A percentile compares a stretch with the other conserved stretches of the same genome.
These are phyloP conservation scores for Mythimna impura DNA, from an alignment of 2,888 invertebrate genomes.

Conservation along the genomic window DNA sequence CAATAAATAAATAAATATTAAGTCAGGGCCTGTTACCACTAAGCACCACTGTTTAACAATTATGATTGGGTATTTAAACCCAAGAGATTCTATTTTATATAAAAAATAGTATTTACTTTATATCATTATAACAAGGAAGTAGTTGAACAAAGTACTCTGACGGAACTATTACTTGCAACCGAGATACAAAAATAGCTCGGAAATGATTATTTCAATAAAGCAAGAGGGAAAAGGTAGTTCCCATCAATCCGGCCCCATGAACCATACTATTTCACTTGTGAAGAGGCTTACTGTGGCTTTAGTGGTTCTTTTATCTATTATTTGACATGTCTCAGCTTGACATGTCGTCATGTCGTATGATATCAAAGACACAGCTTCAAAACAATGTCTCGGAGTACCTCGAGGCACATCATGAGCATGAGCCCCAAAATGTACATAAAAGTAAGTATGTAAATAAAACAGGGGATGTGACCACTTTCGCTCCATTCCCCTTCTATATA, in stretches of 20 bases:
- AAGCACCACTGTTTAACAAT: too few relatives aligned
- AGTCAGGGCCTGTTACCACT: too few relatives aligned
- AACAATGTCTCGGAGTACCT: conserved; percentile 26
- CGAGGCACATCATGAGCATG: conserved; percentile 5
- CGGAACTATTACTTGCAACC: conserved; percentile 24
- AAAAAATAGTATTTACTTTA: not conserved
- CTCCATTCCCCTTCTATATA: conserved; percentile 43
- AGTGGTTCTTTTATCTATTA: conserved; percentile 61
- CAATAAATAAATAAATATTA: too few relatives aligned
- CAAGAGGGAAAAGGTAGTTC: conserved; percentile 61
- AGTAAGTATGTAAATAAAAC: conserved; percentile 49
- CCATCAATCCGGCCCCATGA: conserved; percentile 45
- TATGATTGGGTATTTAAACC: too few relatives aligned
- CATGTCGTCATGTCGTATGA: conserved; percentile 42
- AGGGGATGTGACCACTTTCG: conserved; percentile 24
- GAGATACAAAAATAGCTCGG: conserved; percentile 52
- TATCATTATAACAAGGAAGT: conserved; percentile 19
- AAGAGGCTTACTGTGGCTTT: conserved; percentile 50
- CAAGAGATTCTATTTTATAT: too few relatives aligned
- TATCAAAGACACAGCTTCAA: conserved; percentile 57
- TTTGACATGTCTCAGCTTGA: conserved; percentile 56
- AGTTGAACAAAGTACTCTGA: not conserved
- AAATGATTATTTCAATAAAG: conserved; percentile 65
- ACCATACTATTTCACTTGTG: conserved; percentile 59
- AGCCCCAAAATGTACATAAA: conserved; percentile 29